These are phyloP conservation scores for Cryptus viduatorius DNA, from an alignment of 2,888 invertebrate genomes.

Conservation along the genomic window DNA sequence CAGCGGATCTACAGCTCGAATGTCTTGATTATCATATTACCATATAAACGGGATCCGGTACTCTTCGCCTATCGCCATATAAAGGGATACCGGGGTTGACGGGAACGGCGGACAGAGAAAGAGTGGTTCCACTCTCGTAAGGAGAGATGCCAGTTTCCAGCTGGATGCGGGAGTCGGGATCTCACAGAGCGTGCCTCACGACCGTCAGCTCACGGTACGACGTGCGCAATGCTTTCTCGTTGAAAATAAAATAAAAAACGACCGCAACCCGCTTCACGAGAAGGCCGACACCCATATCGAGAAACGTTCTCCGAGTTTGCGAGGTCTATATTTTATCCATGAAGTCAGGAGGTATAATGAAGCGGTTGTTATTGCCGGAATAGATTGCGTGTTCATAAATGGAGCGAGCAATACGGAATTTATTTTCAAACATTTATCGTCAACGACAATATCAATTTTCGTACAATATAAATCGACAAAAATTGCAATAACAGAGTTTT, in stretches of 20 bases:
- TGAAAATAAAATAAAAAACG: slow-evolving; percentile 38
- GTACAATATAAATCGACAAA: slow-evolving; percentile 8
- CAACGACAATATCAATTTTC: slow-evolving; percentile 27
- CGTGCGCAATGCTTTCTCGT: slow-evolving; percentile 55
- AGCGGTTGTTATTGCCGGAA: slow-evolving; percentile 43
- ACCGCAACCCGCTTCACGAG: slow-evolving; percentile 41
- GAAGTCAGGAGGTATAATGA: slow-evolving; percentile 56
- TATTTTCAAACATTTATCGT: slow-evolving; percentile 33
- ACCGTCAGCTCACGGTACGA: slow-evolving; percentile 13
- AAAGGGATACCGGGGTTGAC: slow-evolving; percentile 66
- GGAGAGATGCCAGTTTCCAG: slow-evolving; percentile 62
- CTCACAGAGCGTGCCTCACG: slow-evolving; percentile 35
- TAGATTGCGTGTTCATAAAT: slow-evolving; percentile 41
- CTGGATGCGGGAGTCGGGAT: slow-evolving; percentile 57
- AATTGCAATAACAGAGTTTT: slow-evolving; percentile 23
- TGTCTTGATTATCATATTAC: slow-evolving; percentile 77
- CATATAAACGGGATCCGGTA: slow-evolving; percentile 71
- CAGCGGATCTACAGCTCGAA: slow-evolving; percentile 59
- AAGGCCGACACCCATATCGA: slow-evolving; percentile 67
- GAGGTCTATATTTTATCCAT: slow-evolving; percentile 68
- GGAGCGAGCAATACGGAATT: slow-evolving; percentile 29
- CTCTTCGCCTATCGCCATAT: slow-evolving; percentile 66
- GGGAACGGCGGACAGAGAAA: slow-evolving; percentile 48
- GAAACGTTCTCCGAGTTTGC: slow-evolving; percentile 57
- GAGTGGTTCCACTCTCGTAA: slow-evolving; percentile 52